These are phyloP conservation scores for Phodopus roborovskii DNA, from an alignment of 2,113 vertebrate species.

Conservation along the genomic window DNA sequence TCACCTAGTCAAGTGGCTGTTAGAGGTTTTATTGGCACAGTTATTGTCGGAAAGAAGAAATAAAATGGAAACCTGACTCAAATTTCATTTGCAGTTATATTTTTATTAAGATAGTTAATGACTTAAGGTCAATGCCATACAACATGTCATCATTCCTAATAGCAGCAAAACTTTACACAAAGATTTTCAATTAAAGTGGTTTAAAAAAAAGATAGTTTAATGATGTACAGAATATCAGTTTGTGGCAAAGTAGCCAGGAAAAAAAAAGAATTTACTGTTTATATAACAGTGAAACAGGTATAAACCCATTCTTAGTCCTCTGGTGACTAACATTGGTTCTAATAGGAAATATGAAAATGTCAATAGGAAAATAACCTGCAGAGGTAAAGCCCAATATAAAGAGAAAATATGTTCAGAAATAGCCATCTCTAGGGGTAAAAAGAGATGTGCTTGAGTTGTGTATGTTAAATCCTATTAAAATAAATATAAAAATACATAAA, in stretches of 20 bases:
- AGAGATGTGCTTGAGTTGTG: background rate
- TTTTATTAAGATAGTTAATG: background rate
- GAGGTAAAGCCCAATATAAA: background rate
- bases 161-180: background rate
- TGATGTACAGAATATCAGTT: background rate
- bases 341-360: background rate
- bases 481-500: background rate
- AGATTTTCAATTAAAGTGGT: background rate
- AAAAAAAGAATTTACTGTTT: background rate
- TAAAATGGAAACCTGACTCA: background rate
- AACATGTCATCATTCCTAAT: background rate
- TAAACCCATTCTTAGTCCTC: background rate
- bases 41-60: background rate
- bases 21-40: background rate
- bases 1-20: background rate
- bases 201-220: background rate
- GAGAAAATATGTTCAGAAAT: background rate
- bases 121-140: background rate
- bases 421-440: background rate
- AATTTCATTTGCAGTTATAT: background rate
- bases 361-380: background rate
- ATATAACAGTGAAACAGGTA: too few species aligned
- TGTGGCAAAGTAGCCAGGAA: background rate
- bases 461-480: background rate
- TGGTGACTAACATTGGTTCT: background rate